Base-by-base conservation (phyloP, 2,888 invertebrate genomes). In the Ophion ellenae region DNA sequence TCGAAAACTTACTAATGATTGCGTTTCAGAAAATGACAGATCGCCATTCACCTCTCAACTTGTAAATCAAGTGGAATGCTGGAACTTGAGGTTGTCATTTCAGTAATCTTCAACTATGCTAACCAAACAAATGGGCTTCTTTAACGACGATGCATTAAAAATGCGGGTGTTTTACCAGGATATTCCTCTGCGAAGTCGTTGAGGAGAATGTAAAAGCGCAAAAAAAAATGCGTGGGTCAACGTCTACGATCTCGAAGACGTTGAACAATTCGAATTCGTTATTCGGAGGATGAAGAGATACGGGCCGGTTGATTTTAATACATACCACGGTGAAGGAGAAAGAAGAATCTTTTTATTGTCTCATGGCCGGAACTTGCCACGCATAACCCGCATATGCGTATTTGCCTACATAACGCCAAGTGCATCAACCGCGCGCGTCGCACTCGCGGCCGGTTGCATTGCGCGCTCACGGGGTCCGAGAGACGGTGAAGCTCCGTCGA, bases 351-450 rank as follows among this genome's bases (percentile, higher is more conserved):
- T 84, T 83, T 79, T 80, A 80, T 80, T 74, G 80, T 63, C 70
- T 74, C 69, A 70, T 28, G 63, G 75, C 63, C 36, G 75, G 75
- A 70, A 80, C 47, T 84, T 76, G 57, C n/a, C 71, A 71, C 24
- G 71, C 80, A 76, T 71, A 76, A 81, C 84, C 84, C 84, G 84
- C 84, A 84, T 84, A 75, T 28, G 45, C 76, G 66, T 76, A 53
- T 76, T 64, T 47, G 32, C 64, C 76, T 59, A 76, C 71, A 84
- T 59, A 57, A 75, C 66, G 84, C 80, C 70, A 84, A 84, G 76
- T 84, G 80, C 76, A 81, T 66, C 71, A 76, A 57, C 78, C 53
- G 57, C 57, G 76, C 53, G 53, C 40, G 11, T 66, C 75, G 80
- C 71, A 81, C 80, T 76, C 66, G 76, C 66, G 63, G 76, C 66